Conservation (phyloP, 2,113 vertebrate genomes). For the Psilopsiagon aymara region DNA sequence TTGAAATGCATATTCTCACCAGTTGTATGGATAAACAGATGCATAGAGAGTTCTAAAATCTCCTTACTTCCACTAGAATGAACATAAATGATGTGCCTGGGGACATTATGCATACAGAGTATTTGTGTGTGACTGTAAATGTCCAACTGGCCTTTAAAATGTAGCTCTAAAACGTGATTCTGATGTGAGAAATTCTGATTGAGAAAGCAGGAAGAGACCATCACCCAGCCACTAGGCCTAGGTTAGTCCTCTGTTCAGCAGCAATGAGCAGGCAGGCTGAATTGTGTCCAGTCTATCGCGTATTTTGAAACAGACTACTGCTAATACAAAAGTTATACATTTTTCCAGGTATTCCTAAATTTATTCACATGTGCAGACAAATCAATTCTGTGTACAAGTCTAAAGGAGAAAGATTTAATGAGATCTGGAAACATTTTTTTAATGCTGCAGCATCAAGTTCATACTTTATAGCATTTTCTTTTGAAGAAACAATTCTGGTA, state of each 20-base stretch:
- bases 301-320: not conserved
- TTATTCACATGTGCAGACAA: not conserved
- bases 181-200: not conserved
- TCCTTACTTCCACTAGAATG: not conserved
- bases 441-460: not conserved
- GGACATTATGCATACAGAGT: not conserved
- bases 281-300: not conserved
- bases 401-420: not conserved
- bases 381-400: not conserved
- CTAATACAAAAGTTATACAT: not conserved
- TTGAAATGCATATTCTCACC: not conserved
- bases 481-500: not conserved
- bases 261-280: not conserved
- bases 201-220: not conserved
- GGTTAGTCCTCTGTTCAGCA: not conserved
- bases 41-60: not conserved
- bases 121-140: not conserved
- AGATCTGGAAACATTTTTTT: not conserved
- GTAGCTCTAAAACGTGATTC: not conserved
- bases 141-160: not conserved
- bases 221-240: not conserved
- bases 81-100: not conserved
- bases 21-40: not conserved
- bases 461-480: not conserved
- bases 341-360: not conserved